Base-by-base conservation (phyloP, 1,140 invertebrate species). In the Pseudomyrmex concolor region DNA sequence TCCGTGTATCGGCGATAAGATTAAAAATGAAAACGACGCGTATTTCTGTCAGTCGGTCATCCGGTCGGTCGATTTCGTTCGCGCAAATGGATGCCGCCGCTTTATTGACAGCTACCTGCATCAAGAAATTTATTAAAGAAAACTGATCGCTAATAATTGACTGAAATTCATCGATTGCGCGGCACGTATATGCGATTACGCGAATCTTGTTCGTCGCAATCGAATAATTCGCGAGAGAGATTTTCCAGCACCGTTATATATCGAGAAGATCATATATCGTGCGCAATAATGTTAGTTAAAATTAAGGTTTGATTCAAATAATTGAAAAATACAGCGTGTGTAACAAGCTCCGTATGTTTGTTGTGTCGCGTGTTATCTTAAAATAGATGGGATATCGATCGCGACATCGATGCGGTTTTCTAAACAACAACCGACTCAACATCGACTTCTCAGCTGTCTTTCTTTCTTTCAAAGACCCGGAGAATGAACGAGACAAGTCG, bases 381-480 rank as follows among this genome's bases (percentile, higher is more conserved):
- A 34, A 34, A 34, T 34, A 34, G 34, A 34, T 34, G n/a, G n/a
- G n/a, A n/a, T n/a, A 34, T 34, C 25, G 25, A 34, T 34, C 25
- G 25, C 25, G 25, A 4, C 25, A 34, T 34, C 34, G 5, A 78
- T 12, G 25, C 17, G 2, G 64, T 4, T 70, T 67, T 54, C 25
- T 43, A n/a, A n/a, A n/a, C 72, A 54, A 63, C n/a, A 43, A 19
- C 13, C 50, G 13, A 34, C 34, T 34, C 34, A 7, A 15, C 59
- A 5, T 76, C 51, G 83, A 83, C 86, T 87, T 87, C 57, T 68
- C 82, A 54, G 62, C 86, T 76, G 54, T 17, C 76, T 84, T 88
- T 82, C 83, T 87, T 74, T 82, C 83, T 87, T 74, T 82, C 66
- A 54, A 25, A 76, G 60, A 45, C 50, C 71, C 72, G 54, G 60